Percentiles rank a stretch among this genome's conserved stretches.
phyloP scores from a whole-genome alignment of 2,113 vertebrate genomes.

The Pseudopipra pipra region DNA sequence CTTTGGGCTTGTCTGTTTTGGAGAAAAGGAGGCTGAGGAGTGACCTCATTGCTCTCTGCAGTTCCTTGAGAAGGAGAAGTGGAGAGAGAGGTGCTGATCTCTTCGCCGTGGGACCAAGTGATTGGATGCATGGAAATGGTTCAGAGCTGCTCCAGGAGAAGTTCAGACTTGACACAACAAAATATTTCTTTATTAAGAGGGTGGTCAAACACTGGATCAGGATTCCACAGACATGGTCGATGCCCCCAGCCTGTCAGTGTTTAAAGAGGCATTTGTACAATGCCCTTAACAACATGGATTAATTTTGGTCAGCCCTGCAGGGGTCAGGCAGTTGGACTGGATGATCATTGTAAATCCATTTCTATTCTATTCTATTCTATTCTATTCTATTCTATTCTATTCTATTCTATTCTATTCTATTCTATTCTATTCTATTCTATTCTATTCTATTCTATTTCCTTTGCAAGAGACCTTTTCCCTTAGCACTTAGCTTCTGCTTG shows the following conservation, averaged over 20 bases:
- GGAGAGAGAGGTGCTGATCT: background rate
- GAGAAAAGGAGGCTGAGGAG: background rate
- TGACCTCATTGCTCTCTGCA: background rate
- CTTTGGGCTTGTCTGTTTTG: background rate
- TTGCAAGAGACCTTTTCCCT: background rate
- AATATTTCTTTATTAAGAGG: background rate
- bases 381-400: too few relatives aligned
- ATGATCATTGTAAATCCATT: background rate
- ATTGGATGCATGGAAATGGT: accelerated
- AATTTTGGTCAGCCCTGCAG: background rate
- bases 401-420: too few relatives aligned
- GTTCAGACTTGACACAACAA: background rate
- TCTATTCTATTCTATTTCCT: background rate
- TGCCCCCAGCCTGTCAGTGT: background rate
- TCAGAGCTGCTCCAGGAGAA: background rate
- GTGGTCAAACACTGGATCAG: background rate
- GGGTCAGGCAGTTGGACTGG: background rate
- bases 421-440: too few relatives aligned
- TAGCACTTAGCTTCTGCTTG: background rate
- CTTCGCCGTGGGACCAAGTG: background rate
- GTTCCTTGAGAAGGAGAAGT: background rate
- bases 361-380: background rate
- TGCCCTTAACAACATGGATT: background rate
- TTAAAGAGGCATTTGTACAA: background rate
- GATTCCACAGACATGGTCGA: background rate